These are phyloP conservation scores for Australoheros scitulus DNA, from an alignment of 2,113 vertebrate genomes.

Conservation along the genomic window DNA sequence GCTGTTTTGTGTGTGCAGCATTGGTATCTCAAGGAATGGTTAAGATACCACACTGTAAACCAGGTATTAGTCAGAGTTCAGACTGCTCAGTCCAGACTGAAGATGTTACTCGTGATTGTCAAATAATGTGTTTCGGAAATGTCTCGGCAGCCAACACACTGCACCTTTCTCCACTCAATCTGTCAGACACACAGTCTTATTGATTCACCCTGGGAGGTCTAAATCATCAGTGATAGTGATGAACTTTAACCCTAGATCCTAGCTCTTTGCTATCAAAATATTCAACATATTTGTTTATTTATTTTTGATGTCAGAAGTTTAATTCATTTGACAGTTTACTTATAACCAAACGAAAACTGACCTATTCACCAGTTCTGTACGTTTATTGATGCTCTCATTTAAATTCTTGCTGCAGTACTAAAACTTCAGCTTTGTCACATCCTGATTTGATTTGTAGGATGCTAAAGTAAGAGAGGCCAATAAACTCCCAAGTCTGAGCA, in stretches of 20 bases:
- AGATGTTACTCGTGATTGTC: neutral
- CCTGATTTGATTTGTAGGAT: neutral
- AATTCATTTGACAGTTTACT: neutral
- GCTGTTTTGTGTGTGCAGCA: conserved; percentile 25
- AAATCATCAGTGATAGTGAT: no score
- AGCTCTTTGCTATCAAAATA: neutral
- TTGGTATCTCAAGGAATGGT: conserved; percentile 51
- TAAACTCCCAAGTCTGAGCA: neutral
- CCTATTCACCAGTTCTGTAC: no score
- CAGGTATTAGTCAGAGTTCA: conserved; percentile 17
- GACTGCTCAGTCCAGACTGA: neutral
- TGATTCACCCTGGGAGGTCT: neutral
- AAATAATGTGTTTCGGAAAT: neutral
- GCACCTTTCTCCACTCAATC: neutral
- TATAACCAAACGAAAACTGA: no score
- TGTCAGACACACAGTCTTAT: neutral
- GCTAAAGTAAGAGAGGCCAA: neutral
- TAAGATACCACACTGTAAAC: neutral
- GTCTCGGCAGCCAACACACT: neutral
- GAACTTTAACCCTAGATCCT: no score
- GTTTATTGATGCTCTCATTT: no score
- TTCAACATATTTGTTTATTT: neutral
- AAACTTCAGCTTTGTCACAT: neutral
- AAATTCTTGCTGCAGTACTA: neutral
- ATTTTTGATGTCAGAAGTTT: neutral